These are phyloP conservation scores for Athalia rosae DNA, from an alignment of 2,888 invertebrate genomes.

Conservation along the genomic window DNA sequence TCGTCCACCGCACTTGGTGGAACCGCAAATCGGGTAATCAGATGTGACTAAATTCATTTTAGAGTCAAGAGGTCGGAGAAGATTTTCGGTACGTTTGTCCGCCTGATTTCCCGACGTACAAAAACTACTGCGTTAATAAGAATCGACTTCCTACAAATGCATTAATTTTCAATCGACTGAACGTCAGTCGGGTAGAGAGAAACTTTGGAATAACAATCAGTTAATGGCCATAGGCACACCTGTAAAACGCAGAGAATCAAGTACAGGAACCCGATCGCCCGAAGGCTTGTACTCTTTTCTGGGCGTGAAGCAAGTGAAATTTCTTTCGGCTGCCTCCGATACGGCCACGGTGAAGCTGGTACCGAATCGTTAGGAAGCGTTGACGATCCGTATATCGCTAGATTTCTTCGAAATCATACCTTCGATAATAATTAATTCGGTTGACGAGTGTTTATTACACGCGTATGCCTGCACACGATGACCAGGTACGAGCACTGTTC, in stretches of 20 bases:
- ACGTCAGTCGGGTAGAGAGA: not conserved
- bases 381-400: not conserved
- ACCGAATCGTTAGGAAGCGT: not conserved
- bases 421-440: no score
- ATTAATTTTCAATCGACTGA: not conserved
- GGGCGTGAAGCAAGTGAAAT: slow-evolving; percentile 39
- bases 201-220: slow-evolving; percentile 16
- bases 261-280: slow-evolving; percentile 11
- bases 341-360: not conserved
- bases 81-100: not conserved
- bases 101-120: no score
- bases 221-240: slow-evolving; percentile 6
- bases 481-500: no score
- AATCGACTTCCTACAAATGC: no score
- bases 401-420: not conserved
- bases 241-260: not conserved
- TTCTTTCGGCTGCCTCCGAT: not conserved
- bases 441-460: no score
- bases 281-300: slow-evolving; percentile 33
- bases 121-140: no score
- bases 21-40: not conserved
- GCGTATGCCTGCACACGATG: no score
- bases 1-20: not conserved
- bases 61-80: not conserved
- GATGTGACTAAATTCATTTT: no score